These are phyloP conservation scores for Zaprionus kolodkinae DNA, from an alignment of 1,140 invertebrate species.

Conservation along the genomic window DNA sequence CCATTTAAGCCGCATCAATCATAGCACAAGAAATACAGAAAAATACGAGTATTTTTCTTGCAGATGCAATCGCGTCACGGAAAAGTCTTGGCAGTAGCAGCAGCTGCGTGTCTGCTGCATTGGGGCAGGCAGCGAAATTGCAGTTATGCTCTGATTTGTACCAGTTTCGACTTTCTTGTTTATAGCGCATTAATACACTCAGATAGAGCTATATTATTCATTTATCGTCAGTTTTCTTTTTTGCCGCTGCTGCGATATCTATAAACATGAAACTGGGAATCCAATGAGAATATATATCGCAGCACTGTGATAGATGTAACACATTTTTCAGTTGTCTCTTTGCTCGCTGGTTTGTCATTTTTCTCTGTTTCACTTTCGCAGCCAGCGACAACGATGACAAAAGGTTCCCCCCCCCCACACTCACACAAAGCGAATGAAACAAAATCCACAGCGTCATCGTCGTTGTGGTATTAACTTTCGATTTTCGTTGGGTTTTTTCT, in stretches of 20 bases:
- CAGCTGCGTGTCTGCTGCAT: slow-evolving; percentile 59
- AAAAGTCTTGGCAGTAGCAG: slow-evolving; percentile 49
- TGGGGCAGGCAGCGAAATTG: slow-evolving; percentile 75
- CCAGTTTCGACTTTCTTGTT: slow-evolving; percentile 84
- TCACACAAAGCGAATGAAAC: slow-evolving; percentile 39
- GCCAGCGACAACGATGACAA: slow-evolving; percentile 67
- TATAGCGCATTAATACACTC: slow-evolving; percentile 79
- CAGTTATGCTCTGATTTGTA: slow-evolving; percentile 84
- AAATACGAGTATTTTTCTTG: slow-evolving; percentile 7
- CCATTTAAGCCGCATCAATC: slow-evolving; percentile 71
- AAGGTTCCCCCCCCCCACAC: slow-evolving; percentile 34
- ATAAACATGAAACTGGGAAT: background rate
- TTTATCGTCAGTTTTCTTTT: slow-evolving; percentile 75
- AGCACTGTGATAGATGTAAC: slow-evolving; percentile 2
- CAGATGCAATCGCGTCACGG: slow-evolving; percentile 61
- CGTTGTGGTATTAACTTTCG: slow-evolving; percentile 72
- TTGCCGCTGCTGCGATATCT: background rate
- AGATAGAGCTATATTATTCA: slow-evolving; percentile 78
- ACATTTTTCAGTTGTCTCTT: slow-evolving; percentile 8
- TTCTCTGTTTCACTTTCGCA: slow-evolving; percentile 71
- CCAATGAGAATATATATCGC: slow-evolving; percentile 5
- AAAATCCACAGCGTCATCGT: slow-evolving; percentile 72
- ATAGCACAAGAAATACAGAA: slow-evolving; percentile 30
- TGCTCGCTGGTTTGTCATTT: slow-evolving; percentile 8
- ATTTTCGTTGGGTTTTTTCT: slow-evolving; percentile 67